phyloP scores from a whole-genome alignment of 2,888 invertebrate genomes.

The Mythimna vitellina region DNA sequence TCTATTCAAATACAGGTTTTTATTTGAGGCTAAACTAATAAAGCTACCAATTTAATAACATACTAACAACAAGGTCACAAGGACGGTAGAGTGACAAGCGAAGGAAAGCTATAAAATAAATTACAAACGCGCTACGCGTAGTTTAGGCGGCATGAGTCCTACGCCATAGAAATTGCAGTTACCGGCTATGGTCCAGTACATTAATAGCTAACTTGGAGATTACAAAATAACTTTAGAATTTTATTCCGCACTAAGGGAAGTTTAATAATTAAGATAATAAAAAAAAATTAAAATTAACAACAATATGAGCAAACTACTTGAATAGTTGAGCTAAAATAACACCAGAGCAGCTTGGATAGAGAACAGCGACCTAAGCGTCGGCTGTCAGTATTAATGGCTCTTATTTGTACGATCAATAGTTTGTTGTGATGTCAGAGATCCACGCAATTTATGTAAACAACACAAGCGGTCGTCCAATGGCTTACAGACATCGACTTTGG shows the following conservation, averaged over 20 bases:
- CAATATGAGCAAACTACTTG: constrained; percentile 89
- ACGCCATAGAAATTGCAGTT: constrained; percentile 75
- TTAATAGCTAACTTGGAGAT: constrained; percentile 85
- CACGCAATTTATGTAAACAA: constrained; percentile 78
- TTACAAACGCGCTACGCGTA: constrained; percentile 65
- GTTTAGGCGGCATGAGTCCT: constrained; percentile 75
- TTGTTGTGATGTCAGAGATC: constrained; percentile 88
- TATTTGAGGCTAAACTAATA: constrained; percentile 56
- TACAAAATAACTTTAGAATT: constrained; percentile 82
- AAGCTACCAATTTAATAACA: constrained; percentile 56
- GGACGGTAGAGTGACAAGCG: constrained; percentile 62
- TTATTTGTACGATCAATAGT: constrained; percentile 88
- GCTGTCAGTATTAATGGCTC: constrained; percentile 82
- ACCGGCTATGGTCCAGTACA: constrained; percentile 76
- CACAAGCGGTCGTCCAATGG: constrained; percentile 84
- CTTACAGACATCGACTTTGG: constrained; percentile 89
- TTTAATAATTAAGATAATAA: constrained; percentile 76
- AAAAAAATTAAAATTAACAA: constrained; percentile 85
- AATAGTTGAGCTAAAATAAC: constrained; percentile 89
- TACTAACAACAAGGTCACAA: constrained; percentile 44
- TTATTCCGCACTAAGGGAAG: constrained; percentile 80
- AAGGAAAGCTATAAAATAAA: constrained; percentile 63
- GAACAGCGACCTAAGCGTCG: constrained; percentile 77
- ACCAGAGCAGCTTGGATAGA: constrained; percentile 89
- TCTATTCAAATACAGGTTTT: constrained; percentile 38